phyloP scores from a whole-genome alignment of 1,140 invertebrate species.

The Uloborus diversus region DNA sequence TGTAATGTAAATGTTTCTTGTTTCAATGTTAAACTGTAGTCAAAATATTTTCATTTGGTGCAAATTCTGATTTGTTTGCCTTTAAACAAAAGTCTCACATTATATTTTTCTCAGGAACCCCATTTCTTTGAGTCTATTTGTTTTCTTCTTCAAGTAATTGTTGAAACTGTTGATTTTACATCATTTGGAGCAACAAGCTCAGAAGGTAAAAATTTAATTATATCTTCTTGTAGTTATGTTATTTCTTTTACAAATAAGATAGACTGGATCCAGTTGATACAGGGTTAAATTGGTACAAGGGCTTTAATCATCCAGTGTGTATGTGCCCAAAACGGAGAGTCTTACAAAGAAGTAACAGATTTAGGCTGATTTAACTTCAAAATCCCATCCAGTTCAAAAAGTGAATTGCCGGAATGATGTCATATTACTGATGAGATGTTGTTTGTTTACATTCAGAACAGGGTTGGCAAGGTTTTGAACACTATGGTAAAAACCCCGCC shows the following conservation, averaged over 20 bases:
- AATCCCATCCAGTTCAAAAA: background rate
- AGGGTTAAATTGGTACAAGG: background rate
- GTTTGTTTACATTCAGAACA: too few relatives aligned
- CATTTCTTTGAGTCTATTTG: slow-evolving; percentile 29
- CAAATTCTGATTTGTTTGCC: background rate
- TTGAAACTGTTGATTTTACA: slow-evolving; percentile 29
- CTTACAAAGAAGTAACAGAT: background rate
- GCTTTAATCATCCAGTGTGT: background rate
- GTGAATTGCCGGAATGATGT: too few relatives aligned
- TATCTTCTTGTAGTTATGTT: background rate
- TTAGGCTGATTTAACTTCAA: background rate
- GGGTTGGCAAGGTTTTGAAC: too few relatives aligned
- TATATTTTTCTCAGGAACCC: slow-evolving; percentile 31
- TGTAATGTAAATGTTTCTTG: too few relatives aligned
- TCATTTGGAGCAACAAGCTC: background rate
- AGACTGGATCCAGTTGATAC: background rate
- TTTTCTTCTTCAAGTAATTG: slow-evolving; percentile 5
- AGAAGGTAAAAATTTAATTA: background rate
- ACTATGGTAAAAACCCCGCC: too few relatives aligned
- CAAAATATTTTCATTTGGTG: background rate
- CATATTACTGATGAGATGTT: too few relatives aligned
- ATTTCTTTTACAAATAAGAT: background rate
- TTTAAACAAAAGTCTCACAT: background rate
- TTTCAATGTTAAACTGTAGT: background rate
- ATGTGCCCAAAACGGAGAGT: background rate